Base-by-base conservation (phyloP, 92 coral and sea anemone genomes). In the Zoanthus solanderi region DNA sequence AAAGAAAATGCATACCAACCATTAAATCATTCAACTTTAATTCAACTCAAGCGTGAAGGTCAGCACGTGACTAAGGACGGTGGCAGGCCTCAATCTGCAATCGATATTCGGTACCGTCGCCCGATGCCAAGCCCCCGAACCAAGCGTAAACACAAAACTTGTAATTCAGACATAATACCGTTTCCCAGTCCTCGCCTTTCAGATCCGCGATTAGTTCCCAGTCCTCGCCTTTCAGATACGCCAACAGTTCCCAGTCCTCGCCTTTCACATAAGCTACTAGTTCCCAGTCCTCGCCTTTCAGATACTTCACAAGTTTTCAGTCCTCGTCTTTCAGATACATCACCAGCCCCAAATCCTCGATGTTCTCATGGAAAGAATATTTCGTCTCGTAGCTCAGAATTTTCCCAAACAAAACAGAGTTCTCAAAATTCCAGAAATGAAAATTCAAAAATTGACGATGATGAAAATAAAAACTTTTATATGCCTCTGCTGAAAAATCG, bases 111-210 rank as follows among this genome's bases (percentile, higher is more conserved):
- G 44, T 58, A 81, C 37, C 67, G 85, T 23, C 23, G 61, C 30
- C 85, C 85, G 16, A 34, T 67, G 28, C 85, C 85, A 52, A 81
- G 76, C 76, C 85, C 85, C 4, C 75, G 85, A 52, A 65, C 75
- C 5, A 53, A 11, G 53, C 60, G 76, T 32, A 81, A 81, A 79
- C n/a, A 79, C 7, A n/a, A 14, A 61, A 30, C n/a, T 53, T 34
- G 18, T 10, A 65, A 60, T 42, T 53, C 42, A 42, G 45, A 58
- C 6, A 61, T 48, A 13, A 47, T 72, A 15, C 84, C 84, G 12
- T 14, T 79, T 37, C 84, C 84, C 31, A 79, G 84, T 31, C 84
- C 84, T 16, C 84, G 82, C 17, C 56, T 50, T 54, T 44, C 54
- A 54, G 57, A 52, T 7, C 29, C 66, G 45, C 82, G 45, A 18